Percentiles rank a stretch among this genome's conserved stretches.
Conservation (phyloP, 2,888 invertebrate genomes). For the Lingula anatina region DNA sequence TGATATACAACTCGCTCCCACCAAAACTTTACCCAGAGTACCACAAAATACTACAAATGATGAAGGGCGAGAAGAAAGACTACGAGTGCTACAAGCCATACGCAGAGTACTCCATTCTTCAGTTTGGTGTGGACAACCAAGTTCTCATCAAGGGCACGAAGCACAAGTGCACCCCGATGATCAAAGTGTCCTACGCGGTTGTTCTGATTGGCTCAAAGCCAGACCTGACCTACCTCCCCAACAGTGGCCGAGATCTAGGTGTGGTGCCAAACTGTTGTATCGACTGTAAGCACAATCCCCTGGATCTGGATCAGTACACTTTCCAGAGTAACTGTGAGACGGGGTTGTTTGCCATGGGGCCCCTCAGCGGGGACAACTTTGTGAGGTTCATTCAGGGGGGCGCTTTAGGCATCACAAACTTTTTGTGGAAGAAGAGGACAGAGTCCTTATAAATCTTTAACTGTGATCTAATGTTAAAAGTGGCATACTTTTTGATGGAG, state of each 20-base stretch:
- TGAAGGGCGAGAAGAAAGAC: constrained; percentile 60
- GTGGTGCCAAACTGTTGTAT: constrained; percentile 61
- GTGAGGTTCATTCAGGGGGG: constrained; percentile 64
- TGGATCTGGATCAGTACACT: constrained; percentile 69
- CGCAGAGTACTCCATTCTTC: constrained; percentile 63
- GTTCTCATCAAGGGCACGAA: constrained; percentile 31
- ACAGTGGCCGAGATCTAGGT: constrained; percentile 62
- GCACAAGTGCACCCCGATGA: constrained; percentile 17
- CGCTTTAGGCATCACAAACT: constrained; percentile 45
- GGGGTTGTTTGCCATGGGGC: constrained; percentile 80
- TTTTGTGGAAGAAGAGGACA: constrained; percentile 23
- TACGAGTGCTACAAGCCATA: constrained; percentile 71
- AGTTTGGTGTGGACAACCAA: constrained; percentile 38
- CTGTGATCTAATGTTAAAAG: too few relatives aligned
- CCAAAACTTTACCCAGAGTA: constrained; percentile 80
- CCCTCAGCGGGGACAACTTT: constrained; percentile 86
- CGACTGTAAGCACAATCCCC: constrained; percentile 73
- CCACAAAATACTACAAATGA: constrained; percentile 69
- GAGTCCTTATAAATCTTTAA: too few relatives aligned
- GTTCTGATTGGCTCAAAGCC: constrained; percentile 79
- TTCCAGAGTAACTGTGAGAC: constrained; percentile 68
- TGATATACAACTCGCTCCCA: constrained; percentile 61
- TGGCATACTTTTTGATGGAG: too few relatives aligned
- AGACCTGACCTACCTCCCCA: constrained; percentile 69
- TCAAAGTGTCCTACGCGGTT: constrained; percentile 64